These are phyloP conservation scores for Morpho achilles DNA, from an alignment of 2,888 invertebrate species.

Conservation along the genomic window DNA sequence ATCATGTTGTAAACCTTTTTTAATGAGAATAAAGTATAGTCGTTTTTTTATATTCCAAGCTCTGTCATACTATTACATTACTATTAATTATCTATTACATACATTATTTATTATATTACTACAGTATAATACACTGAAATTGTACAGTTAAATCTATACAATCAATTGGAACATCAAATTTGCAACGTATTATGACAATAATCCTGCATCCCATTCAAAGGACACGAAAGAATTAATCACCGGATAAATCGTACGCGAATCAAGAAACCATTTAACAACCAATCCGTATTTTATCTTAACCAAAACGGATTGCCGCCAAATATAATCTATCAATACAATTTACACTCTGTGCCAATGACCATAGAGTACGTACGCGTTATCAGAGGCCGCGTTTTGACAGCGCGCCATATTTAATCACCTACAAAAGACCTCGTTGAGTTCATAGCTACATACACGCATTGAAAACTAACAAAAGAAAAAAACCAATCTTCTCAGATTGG, in stretches of 20 bases:
- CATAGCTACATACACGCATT: conserved; percentile 68
- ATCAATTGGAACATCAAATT: background rate
- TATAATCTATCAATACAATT: conserved; percentile 23
- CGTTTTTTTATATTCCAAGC: too few species aligned
- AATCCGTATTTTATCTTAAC: conserved; percentile 55
- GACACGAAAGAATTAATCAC: conserved; percentile 58
- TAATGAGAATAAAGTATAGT: too few species aligned
- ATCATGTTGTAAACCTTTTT: too few species aligned
- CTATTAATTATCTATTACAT: too few species aligned
- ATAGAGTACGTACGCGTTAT: conserved; percentile 22
- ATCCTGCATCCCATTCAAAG: conserved; percentile 7
- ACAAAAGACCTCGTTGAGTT: conserved; percentile 63
- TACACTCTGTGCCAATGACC: conserved; percentile 26
- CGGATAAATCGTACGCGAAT: conserved; percentile 58
- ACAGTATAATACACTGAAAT: too few species aligned
- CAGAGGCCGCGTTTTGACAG: conserved; percentile 27
- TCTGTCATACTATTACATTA: too few species aligned
- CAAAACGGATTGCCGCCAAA: conserved; percentile 31
- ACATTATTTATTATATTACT: too few species aligned
- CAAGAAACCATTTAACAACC: conserved; percentile 77
- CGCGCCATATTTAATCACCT: conserved; percentile 70
- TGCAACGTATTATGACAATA: conserved; percentile 4
- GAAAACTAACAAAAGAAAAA: conserved; percentile 78
- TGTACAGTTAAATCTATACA: too few species aligned
- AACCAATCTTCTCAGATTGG: conserved; percentile 78